Conservation (phyloP, 1,140 invertebrate genomes). For the Pentalonia nigronervosa region DNA sequence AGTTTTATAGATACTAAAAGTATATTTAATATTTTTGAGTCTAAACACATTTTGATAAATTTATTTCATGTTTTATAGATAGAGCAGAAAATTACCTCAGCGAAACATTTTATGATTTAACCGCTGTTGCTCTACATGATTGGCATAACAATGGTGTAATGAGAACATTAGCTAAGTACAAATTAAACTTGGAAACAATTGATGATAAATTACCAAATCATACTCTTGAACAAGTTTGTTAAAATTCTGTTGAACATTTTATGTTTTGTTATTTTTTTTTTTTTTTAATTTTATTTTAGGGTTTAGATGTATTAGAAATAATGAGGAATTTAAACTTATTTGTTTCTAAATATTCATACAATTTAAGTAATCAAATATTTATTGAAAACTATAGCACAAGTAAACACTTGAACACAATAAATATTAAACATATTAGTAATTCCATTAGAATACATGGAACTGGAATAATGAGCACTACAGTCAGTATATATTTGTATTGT, state of each 20-base stretch:
- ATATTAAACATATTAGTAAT: slow-evolving; percentile 94
- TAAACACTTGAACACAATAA: slow-evolving; percentile 95
- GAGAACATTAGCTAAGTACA: slow-evolving; percentile 88
- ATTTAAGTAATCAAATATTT: slow-evolving; percentile 97
- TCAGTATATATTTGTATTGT: slow-evolving; percentile 63
- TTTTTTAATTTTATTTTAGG: slow-evolving; percentile 66
- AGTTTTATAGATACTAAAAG: slow-evolving; percentile 66
- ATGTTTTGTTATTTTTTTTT: background rate
- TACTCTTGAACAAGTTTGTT: slow-evolving; percentile 84
- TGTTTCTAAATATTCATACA: slow-evolving; percentile 93
- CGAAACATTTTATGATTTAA: slow-evolving; percentile 96
- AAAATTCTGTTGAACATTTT: background rate
- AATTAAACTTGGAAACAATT: slow-evolving; percentile 81
- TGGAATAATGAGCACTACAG: slow-evolving; percentile 96
- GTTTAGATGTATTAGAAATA: slow-evolving; percentile 96
- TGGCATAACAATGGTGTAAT: slow-evolving; percentile 98
- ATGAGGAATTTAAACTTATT: slow-evolving; percentile 97
- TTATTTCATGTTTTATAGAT: slow-evolving; percentile 64
- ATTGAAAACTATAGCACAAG: slow-evolving; percentile 90
- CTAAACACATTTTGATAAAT: slow-evolving; percentile 8
- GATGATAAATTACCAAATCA: slow-evolving; percentile 95
- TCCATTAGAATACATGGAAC: slow-evolving; percentile 97
- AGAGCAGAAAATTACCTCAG: slow-evolving; percentile 92
- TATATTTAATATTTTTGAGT: slow-evolving; percentile 54
- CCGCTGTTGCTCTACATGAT: slow-evolving; percentile 95